Base-by-base conservation (phyloP, 2,797 vertebrate genomes). In the Luscinia luscinia region DNA sequence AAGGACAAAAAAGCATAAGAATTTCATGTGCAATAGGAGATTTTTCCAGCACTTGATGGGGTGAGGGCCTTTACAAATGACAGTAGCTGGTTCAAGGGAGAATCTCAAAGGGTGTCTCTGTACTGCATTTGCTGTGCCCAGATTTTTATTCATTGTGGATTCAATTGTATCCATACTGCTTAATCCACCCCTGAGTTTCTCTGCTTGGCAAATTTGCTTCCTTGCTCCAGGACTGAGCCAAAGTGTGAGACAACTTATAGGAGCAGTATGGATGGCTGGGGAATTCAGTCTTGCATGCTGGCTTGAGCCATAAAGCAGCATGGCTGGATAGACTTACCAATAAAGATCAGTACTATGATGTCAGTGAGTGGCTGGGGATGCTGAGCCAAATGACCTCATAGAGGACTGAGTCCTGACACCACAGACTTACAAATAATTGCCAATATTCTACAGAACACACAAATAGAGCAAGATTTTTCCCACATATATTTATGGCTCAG, bases 331-430 rank as follows among this genome's bases (percentile, higher is more conserved):
- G 87, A 45, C 6, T 94, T 94, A 86, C 93, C 85, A 85, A 81
- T 94, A 94, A 89, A 95, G 51, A 63, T 34, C 3, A 1, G 69
- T 28, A 17, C 52, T 86, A 54, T 54, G 80, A 57, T 77, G 89
- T 92, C 93, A 76, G 48, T 34, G 73, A 86, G 89, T 15, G 89
- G 66, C 73, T 76, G 34, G 40, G 24, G 48, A 69, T 86, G 59
- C 32, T 84, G 87, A 92, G 92, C 84, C 89, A 94, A 93, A 90
- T 92, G 89, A 96, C 69, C 85, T 95, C 95, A 95, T 36, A 40
- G 82, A 72, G 27, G 20, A 49, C 59, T 66, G 51, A 38, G 67
- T 59, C 62, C 69, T 75, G 58, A 96, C 70, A 84, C 63, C 84
- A 73, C 32, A 61, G 67, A 74, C 30, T 82, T 79, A 52, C 1